Conservation (phyloP, 2,113 vertebrate genomes). For the Phoenicopterus ruber region DNA sequence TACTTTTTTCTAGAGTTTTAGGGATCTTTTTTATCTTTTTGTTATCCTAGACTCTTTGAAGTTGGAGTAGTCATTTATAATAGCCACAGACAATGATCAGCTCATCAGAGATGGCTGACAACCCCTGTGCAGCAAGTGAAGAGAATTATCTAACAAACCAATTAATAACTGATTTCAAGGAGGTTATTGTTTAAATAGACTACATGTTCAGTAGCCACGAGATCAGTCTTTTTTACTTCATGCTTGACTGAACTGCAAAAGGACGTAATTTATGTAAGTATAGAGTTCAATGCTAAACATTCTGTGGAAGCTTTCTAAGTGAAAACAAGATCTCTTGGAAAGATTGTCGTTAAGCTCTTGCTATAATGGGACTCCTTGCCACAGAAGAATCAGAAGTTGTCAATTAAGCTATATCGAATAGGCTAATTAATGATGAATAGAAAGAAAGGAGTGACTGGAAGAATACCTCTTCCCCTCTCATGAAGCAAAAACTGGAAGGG, state of each 20-base stretch:
- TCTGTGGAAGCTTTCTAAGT: background rate
- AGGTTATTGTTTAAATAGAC: background rate
- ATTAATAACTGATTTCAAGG: background rate
- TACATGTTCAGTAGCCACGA: background rate
- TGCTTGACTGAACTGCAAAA: background rate
- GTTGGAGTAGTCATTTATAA: background rate
- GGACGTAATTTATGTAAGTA: background rate
- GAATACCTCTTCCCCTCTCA: background rate
- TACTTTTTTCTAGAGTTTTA: background rate
- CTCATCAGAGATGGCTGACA: background rate
- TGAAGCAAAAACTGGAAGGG: background rate
- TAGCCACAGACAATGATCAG: background rate
- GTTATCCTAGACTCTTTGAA: background rate
- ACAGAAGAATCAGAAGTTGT: background rate
- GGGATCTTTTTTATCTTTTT: accelerated
- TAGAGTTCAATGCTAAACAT: background rate
- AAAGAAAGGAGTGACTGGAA: background rate
- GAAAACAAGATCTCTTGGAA: background rate
- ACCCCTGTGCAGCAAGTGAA: background rate
- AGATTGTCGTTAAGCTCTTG: background rate
- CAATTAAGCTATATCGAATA: background rate
- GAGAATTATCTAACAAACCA: background rate
- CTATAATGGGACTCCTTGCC: background rate
- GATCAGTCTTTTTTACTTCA: background rate
- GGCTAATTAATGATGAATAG: background rate